Percentiles rank a stretch among this genome's conserved stretches.
Conservation (phyloP, 2,888 invertebrate genomes). For the Acheta domesticus region DNA sequence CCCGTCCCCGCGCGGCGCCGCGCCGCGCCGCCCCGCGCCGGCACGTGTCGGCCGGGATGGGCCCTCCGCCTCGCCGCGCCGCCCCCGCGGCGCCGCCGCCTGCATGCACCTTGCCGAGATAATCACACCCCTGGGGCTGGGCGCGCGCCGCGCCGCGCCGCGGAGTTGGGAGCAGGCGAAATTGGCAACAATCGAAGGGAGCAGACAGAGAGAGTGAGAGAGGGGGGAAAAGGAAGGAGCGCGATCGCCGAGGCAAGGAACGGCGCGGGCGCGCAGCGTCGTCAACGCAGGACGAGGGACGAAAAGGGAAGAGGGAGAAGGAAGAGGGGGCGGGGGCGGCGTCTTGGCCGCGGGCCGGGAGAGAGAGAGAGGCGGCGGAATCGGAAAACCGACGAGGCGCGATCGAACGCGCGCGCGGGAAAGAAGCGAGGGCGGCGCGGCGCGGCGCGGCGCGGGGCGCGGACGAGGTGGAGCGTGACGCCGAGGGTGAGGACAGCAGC, state of each 20-base stretch:
- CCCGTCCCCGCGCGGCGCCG: neutral
- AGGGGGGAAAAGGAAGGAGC: neutral
- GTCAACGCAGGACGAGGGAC: neutral
- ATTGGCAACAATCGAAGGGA: slow-evolving; percentile 9
- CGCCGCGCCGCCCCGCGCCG: neutral
- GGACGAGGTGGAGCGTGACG: neutral
- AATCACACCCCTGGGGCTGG: slow-evolving; percentile 10
- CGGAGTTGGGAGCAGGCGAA: neutral
- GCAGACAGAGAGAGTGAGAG: neutral
- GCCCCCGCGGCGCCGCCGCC: neutral
- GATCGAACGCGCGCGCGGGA: neutral
- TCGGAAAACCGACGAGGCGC: slow-evolving; percentile 1
- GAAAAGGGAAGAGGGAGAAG: neutral
- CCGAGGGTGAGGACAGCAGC: neutral
- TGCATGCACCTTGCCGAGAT: slow-evolving; percentile 18
- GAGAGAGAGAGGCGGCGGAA: neutral
- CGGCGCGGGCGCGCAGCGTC: neutral
- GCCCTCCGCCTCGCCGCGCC: neutral
- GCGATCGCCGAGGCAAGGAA: neutral
- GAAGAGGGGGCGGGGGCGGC: neutral
- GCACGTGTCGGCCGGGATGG: neutral
- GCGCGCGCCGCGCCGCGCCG: neutral
- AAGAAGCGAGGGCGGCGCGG: neutral
- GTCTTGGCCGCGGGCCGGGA: neutral
- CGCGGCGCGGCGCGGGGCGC: neutral